Conservation (phyloP, 2,888 invertebrate species). For the Drosophila quasianomalipes region DNA sequence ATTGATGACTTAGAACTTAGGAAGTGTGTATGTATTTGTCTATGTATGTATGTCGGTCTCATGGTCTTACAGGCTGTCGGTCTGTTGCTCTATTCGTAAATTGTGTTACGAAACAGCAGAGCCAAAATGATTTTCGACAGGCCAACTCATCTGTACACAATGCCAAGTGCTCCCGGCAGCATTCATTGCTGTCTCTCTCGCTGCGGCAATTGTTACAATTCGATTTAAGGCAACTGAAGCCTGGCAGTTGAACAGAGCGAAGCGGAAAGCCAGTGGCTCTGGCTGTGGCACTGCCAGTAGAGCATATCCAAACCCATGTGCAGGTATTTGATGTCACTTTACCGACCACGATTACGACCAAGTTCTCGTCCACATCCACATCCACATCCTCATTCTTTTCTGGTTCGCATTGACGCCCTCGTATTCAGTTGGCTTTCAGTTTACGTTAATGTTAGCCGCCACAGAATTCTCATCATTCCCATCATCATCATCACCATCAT, state of each 20-base stretch:
- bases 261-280: constrained; percentile 25
- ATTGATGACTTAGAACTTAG: constrained; percentile 30
- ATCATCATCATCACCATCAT: constrained; percentile 5
- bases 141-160: constrained; percentile 49
- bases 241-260: constrained; percentile 36
- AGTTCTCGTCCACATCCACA: constrained; percentile 7
- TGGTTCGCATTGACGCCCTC: constrained; percentile 41
- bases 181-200: constrained; percentile 17
- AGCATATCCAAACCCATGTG: constrained; percentile 42
- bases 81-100: constrained; percentile 29
- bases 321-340: constrained; percentile 63
- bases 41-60: not conserved
- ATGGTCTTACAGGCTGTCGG: constrained; percentile 6
- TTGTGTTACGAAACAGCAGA: constrained; percentile 40
- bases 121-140: constrained; percentile 56
- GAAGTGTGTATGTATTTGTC: not conserved
- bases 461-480: constrained; percentile 27
- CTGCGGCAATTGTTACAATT: constrained; percentile 67
- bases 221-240: constrained; percentile 59
- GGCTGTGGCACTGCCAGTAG: constrained; percentile 11
- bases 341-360: constrained; percentile 40
- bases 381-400: constrained; percentile 1
- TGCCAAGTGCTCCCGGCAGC: constrained; percentile 14
- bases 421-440: constrained; percentile 36
- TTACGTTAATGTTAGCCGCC: constrained; percentile 24